Percentiles rank a stretch among this genome's conserved stretches.
Conservation (phyloP, 2,113 vertebrate species). For the Oplegnathus fasciatus region DNA sequence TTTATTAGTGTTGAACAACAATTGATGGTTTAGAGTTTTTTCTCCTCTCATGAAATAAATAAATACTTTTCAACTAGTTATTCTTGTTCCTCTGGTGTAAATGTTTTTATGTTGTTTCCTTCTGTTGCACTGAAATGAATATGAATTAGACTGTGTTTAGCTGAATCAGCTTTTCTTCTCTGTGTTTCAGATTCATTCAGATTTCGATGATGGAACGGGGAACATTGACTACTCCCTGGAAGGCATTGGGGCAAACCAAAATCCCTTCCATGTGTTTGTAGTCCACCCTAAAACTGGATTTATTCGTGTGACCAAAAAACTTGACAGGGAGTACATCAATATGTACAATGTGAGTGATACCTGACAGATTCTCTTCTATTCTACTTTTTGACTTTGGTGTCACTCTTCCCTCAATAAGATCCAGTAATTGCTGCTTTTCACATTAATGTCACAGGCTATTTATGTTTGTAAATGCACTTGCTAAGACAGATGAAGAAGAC, state of each 20-base stretch:
- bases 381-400: not conserved
- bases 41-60: too few species aligned
- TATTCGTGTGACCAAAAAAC: conserved; percentile 87
- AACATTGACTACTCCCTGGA: conserved; percentile 85
- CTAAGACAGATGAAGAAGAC: not conserved
- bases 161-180: not conserved
- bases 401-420: not conserved
- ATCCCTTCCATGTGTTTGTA: conserved; percentile 88
- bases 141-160: too few species aligned
- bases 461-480: not conserved
- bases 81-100: not conserved
- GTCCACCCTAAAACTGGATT: conserved; percentile 86
- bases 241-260: conserved; percentile 86
- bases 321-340: conserved; percentile 87
- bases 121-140: not conserved
- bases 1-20: too few species aligned
- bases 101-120: not conserved
- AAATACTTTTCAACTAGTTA: too few species aligned
- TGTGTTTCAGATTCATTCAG: conserved; percentile 90
- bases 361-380: too few species aligned
- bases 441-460: not conserved
- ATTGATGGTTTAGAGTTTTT: too few species aligned
- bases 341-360: conserved; percentile 77
- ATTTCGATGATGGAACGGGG: conserved; percentile 68
- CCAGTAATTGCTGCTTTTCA: not conserved